Base-by-base conservation (phyloP, 2,113 vertebrate genomes). In the Nipponia nippon region DNA sequence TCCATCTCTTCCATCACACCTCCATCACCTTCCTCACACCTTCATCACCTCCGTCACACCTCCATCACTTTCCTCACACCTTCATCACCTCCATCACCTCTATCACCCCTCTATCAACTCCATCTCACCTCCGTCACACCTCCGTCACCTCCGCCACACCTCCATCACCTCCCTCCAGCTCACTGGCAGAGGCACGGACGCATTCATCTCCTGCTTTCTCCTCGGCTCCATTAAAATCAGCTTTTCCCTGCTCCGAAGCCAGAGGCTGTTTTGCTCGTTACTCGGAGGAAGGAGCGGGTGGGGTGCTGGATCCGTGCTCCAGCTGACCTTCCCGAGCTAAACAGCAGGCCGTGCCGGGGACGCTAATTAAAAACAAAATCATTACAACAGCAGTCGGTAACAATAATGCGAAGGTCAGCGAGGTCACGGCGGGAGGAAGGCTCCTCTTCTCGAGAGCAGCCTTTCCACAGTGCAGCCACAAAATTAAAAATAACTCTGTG, bases 101-200 rank as follows among this genome's bases (percentile, higher is more conserved):
- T 3, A 2, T 18, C 53, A 46, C 22, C 5, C 16, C 53, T 11
- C 21, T 25, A 21, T 44, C 30, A 7, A 13, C 20, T 30, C 13
- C 11, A 1, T n/a, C 40, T 27, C 42, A 19, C 25, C 42, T 34
- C 9, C 38, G 15, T 16, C 55, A 11, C 70, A 22, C 7, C 22
- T 26, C 21, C 32, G 7, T 19, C 38, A 16, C 32, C 46, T 50
- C 25, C 6, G 5, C 27, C 34, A 27, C 38, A 7, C 34, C 34
- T n/a, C 42, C n/a, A 6, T 22, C 73, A 22, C 18, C 22, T 47
- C 36, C 19, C 19, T 13, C 16, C 2, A 0, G 4, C 52, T 29
- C 81, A 7, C 65, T 2, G 0, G 12, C 53, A 10, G 23, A 23
- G 3, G 5, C 40, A n/a, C 1, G 0, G 52, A 4, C 2, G 0